These are phyloP conservation scores for Anguilla pacifica DNA, from an alignment of 2,797 vertebrate species.

Conservation along the genomic window DNA sequence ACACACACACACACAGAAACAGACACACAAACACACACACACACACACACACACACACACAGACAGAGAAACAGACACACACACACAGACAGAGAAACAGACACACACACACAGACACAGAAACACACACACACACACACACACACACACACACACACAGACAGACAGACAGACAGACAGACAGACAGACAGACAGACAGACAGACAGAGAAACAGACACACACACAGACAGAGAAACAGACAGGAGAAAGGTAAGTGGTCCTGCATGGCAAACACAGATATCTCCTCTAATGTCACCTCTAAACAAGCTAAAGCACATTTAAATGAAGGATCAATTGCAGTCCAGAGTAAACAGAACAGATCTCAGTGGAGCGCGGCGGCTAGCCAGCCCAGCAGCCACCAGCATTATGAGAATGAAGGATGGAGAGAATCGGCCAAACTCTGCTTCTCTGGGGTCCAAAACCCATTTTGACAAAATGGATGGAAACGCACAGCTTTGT, in stretches of 20 bases:
- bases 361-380: not conserved
- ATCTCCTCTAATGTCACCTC: not conserved
- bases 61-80: not conserved
- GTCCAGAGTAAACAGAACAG: not conserved
- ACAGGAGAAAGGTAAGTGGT: not conserved
- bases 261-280: not conserved
- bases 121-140: no score
- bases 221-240: no score
- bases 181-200: slow-evolving; percentile 45
- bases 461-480: not conserved
- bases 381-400: not conserved
- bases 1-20: no score
- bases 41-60: not conserved
- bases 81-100: not conserved
- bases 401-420: not conserved
- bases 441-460: not conserved
- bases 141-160: no score
- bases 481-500: not conserved
- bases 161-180: no score
- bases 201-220: not conserved
- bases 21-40: not conserved
- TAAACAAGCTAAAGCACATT: not conserved
- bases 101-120: no score
- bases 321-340: not conserved
- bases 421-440: not conserved